phyloP scores from a whole-genome alignment of 2,797 vertebrate genomes.

The Bradypodion ventrale region DNA sequence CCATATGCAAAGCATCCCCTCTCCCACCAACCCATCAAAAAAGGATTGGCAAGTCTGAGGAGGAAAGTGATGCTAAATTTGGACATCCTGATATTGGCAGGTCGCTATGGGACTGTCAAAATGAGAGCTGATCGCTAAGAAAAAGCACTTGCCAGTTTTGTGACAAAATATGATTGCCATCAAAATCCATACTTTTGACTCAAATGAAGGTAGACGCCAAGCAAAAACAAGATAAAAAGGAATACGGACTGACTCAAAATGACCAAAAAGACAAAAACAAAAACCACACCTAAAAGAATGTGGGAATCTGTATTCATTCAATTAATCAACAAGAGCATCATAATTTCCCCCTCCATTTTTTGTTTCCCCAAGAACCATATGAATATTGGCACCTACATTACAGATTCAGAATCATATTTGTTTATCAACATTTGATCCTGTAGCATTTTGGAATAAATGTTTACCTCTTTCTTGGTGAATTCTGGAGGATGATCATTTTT shows the following conservation, averaged over 20 bases:
- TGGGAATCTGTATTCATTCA: not conserved
- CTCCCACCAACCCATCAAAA: not conserved
- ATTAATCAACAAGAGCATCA: not conserved
- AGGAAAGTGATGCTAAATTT: slow-evolving; percentile 2
- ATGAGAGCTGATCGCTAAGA: not conserved
- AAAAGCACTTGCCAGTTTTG: not conserved
- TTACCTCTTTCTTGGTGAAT: slow-evolving; percentile 90
- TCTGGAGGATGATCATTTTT: slow-evolving; percentile 96
- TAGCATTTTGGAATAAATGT: not conserved
- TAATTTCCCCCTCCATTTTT: not conserved
- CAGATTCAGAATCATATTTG: not conserved
- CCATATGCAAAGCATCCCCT: not conserved
- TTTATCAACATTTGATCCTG: too few species aligned
- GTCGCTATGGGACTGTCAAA: slow-evolving; percentile 19
- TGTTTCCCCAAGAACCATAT: not conserved
- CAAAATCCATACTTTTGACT: not conserved
- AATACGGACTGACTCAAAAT: not conserved
- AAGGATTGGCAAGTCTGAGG: slow-evolving; percentile 1
- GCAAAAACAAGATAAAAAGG: not conserved
- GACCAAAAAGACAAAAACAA: not conserved
- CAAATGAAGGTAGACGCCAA: slow-evolving; percentile 6
- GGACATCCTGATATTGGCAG: slow-evolving; percentile 16
- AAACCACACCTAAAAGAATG: too few species aligned
- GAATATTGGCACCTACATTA: not conserved
- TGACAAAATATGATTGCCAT: slow-evolving; percentile 30